Percentiles rank a stretch among this genome's conserved stretches.
These are phyloP conservation scores for Sebastes aleutianus DNA, from an alignment of 2,797 vertebrate genomes.

Conservation along the genomic window DNA sequence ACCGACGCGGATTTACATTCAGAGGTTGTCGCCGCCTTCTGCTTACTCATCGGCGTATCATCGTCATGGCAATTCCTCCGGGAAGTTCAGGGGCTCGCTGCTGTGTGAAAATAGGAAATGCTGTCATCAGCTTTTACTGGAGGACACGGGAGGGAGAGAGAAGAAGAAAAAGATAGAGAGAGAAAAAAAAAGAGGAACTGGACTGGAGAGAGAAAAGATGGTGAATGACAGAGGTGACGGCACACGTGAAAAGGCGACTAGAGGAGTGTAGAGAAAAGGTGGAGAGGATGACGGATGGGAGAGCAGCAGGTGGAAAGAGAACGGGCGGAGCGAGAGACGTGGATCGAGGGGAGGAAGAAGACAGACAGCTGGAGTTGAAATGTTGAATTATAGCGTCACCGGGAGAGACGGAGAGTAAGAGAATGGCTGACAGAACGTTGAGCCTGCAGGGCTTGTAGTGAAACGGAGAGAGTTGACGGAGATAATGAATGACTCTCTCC, in stretches of 20 bases:
- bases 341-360: constrained; percentile 3
- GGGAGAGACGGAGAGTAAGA: constrained; percentile 30
- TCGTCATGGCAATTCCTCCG: constrained; percentile 37
- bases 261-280: constrained; percentile 16
- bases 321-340: constrained; percentile 11
- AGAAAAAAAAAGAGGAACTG: neutral
- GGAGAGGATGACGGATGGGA: constrained; percentile 42
- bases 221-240: constrained; percentile 21
- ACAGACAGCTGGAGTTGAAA: constrained; percentile 51
- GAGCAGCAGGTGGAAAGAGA: constrained; percentile 42
- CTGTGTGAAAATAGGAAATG: constrained; percentile 60
- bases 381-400: constrained; percentile 56
- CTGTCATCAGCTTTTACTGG: constrained; percentile 65
- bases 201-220: neutral
- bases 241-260: constrained; percentile 11
- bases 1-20: constrained; percentile 44
- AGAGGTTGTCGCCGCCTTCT: constrained; percentile 30
- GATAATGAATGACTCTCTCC: constrained; percentile 53
- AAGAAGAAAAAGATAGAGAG: neutral
- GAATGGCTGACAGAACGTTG: constrained; percentile 27
- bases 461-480: constrained; percentile 42
- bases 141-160: constrained; percentile 23
- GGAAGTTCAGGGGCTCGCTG: constrained; percentile 35
- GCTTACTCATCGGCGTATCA: constrained; percentile 66
- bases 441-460: constrained; percentile 34